A percentile compares a stretch with the other conserved stretches of the same genome.
Conservation (phyloP, 2,113 vertebrate genomes). For the Notothenia coriiceps region DNA sequence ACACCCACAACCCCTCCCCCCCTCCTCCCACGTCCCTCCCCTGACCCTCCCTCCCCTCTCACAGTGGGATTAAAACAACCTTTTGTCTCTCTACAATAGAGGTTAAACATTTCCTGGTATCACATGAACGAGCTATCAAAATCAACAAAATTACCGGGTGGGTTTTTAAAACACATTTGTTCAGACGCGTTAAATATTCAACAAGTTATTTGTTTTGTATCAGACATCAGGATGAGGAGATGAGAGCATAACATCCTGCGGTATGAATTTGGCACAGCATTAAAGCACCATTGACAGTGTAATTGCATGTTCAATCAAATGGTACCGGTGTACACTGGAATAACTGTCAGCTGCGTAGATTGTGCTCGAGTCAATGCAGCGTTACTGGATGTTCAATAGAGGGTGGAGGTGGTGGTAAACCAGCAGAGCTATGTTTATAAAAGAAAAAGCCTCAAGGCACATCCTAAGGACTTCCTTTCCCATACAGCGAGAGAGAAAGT, state of each 20-base stretch:
- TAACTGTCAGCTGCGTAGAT: conserved; percentile 50
- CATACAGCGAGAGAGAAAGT: conserved; percentile 65
- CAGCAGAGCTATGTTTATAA: conserved; percentile 39
- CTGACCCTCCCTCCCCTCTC: conserved; percentile 73
- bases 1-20: conserved; percentile 73
- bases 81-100: conserved; percentile 92
- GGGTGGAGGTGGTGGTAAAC: conserved; percentile 60
- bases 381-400: conserved; percentile 52
- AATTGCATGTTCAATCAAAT: conserved; percentile 65
- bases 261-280: conserved; percentile 54
- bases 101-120: conserved; percentile 91
- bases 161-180: conserved; percentile 23
- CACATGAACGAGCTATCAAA: conserved; percentile 80
- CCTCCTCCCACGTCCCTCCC: conserved; percentile 55
- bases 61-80: conserved; percentile 89
- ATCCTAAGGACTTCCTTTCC: conserved; percentile 71
- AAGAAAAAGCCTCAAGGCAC: conserved; percentile 67
- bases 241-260: conserved; percentile 40
- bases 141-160: conserved; percentile 62
- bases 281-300: conserved; percentile 54
- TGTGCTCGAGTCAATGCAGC: conserved; percentile 43
- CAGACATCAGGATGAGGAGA: conserved; percentile 22
- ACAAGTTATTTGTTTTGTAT: conserved; percentile 58
- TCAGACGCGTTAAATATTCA: conserved; percentile 39
- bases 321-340: conserved; percentile 34